Evolutionary conservation across 1,140 invertebrate species (phyloP), one percentile per base, ranked within the genome.

Genomic region (Panagrolaimus sp.): DNA sequence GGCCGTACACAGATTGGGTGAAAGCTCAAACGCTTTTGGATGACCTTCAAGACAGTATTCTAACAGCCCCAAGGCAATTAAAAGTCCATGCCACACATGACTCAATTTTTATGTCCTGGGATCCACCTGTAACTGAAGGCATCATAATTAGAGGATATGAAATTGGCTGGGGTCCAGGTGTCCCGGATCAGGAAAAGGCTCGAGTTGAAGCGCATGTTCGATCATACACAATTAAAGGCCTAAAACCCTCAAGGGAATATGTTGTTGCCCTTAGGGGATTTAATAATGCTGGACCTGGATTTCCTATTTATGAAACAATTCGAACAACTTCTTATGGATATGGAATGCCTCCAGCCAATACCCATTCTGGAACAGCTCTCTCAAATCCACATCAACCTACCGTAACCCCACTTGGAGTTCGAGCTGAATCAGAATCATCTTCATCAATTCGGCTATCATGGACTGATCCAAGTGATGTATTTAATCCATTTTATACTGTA

Each of bases 111-210:
- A 48, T 82, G 6, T 66, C 76, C 8, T 83, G 82, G 82, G 47
- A 70, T 28, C 78, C 82, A 12, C 82, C 82, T 21, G 52, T 70
- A 26, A 89, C 89, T 64, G 85, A 86, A 44, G 82, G 83, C 21
- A 89, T 94, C 45, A 88, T 93, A 84, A 90, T 97, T 32, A 88
- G 93, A 21, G 93, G 91, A 45, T 98, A 96, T 84, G 90, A 73
- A 45, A 87, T 98, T 70, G 91, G 92, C 45, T 98, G 94, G 91
- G 95, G 95, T 9, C 90, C 92, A 77, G 93, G 93, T 32, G 89
- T 95, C 73, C 93, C 95, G 1, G 93, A 98, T 84, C 89, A 89
- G 21, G 90, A 90, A 78, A 88, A 89, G 26, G 87, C 89, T 70
- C 87, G 89, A 68, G 84, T 96, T 28, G 91, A 93, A 81, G 89